Evolutionary conservation across 1,140 invertebrate genomes (phyloP), one percentile per base, ranked within the genome.

Genomic region (Heliconius melpomene): DNA sequence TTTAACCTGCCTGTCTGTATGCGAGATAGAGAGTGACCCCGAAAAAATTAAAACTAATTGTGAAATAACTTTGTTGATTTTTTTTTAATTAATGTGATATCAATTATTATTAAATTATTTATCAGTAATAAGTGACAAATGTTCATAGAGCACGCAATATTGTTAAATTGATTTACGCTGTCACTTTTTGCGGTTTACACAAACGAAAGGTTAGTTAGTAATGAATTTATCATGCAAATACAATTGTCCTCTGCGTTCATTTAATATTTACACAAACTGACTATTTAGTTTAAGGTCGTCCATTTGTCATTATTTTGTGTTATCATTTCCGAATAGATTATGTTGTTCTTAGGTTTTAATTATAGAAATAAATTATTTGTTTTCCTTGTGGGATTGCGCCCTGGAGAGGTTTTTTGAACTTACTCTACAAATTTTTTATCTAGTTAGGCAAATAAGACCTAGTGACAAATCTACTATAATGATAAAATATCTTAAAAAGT

Each of bases 321-420:
- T 75, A 32, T 57, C 54, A 29, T 52, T 57, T 75, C 74, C 52
- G 74, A 75, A 75, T 75, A 57, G 29, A 75, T 75, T 75, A 20
- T 0, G 36, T n/a, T 66, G 18, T 11, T 36, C 9, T 75, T 40
- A 60, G 26, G 60, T 23, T 60, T 60, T 60, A 11, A 60, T n/a
- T 11, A 23, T 60, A 13, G 13, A 16, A 6, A 66, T 6, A 26
- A 26, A 29, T 11, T 0, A 11, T 26, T 66, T 16, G 60, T 1
- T 66, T 66, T 66, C 5, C 7, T 57, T 3, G 8, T 8, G 54
- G 1, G 40, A 16, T 46, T 5, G 40, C 40, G 11, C 3, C 40
- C 40, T 11, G 11, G 11, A 40, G 7, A 23, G 54, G 7, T 52
- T 52, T 6, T 13, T 16, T 20, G 3, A 18, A 3, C 16, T 7